These are phyloP conservation scores for Hycleus phaleratus DNA, from an alignment of 1,140 invertebrate genomes.

Conservation along the genomic window DNA sequence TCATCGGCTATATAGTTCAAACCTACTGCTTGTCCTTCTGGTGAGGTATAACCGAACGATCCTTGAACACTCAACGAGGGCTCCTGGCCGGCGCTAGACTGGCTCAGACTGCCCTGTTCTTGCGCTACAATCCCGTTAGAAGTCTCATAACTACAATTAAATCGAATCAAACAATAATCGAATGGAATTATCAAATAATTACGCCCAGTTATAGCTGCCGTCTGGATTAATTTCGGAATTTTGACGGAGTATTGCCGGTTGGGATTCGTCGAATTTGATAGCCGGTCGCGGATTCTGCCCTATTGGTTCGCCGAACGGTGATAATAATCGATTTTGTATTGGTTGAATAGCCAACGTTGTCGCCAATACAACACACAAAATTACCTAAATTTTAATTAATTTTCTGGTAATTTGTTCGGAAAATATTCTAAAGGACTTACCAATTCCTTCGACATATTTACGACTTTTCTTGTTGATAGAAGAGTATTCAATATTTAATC, in stretches of 20 bases:
- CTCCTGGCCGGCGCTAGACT: not conserved
- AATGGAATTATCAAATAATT: not conserved
- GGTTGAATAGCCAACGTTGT: no score
- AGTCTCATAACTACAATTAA: slow-evolving; percentile 40
- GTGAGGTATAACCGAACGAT: slow-evolving; percentile 10
- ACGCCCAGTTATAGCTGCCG: slow-evolving; percentile 12
- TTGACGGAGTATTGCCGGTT: slow-evolving; percentile 2
- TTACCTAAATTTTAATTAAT: no score
- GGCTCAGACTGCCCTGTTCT: slow-evolving; percentile 36
- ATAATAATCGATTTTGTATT: not conserved
- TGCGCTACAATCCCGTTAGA: slow-evolving; percentile 46
- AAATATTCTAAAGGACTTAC: no score
- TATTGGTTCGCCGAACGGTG: not conserved
- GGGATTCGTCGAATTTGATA: not conserved
- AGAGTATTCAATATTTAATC: no score
- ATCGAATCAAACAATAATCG: no score
- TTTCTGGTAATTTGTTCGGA: no score
- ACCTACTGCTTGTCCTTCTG: slow-evolving; percentile 42
- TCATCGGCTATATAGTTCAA: slow-evolving; percentile 49
- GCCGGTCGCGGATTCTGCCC: no score
- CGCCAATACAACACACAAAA: no score
- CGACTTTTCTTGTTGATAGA: no score
- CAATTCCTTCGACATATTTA: no score
- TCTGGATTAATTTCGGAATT: slow-evolving; percentile 1
- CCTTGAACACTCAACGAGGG: slow-evolving; percentile 7